A percentile compares a stretch with the other conserved stretches of the same genome.
Evolutionary conservation across 1,140 invertebrate genomes (phyloP).

Genomic region (Lepidurus arcticus): DNA sequence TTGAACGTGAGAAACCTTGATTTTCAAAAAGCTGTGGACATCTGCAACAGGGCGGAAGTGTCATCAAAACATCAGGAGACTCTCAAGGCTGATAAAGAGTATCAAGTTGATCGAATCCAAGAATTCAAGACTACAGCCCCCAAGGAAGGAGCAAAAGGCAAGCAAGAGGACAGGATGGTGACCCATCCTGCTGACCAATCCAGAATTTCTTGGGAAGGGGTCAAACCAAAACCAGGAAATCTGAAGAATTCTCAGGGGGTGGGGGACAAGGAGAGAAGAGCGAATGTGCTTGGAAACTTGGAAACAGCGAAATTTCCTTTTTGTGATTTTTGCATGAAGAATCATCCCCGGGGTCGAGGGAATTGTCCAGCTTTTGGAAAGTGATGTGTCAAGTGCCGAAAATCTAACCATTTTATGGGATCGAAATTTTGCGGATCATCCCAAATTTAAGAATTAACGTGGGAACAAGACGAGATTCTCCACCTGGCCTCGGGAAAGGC

Average conservation of each 20-base stretch:
- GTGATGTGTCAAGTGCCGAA: neutral
- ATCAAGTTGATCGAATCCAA: neutral
- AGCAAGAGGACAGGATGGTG: neutral
- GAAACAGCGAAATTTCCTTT: neutral
- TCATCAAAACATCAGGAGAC: conserved; percentile 1
- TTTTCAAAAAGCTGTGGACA: no score
- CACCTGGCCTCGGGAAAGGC: neutral
- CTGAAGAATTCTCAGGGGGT: neutral
- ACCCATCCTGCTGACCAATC: no score
- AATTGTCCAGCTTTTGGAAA: neutral
- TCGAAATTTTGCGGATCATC: neutral
- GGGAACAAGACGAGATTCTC: neutral
- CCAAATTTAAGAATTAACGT: neutral
- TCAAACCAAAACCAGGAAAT: neutral
- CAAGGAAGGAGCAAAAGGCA: neutral
- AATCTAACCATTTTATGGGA: neutral
- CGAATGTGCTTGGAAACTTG: neutral
- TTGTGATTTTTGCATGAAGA: neutral
- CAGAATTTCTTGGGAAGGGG: neutral
- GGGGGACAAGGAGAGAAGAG: neutral
- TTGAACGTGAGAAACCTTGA: no score
- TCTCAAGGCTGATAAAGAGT: neutral
- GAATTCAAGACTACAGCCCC: neutral
- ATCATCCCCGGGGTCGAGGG: neutral
- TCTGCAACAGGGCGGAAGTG: neutral